Base-by-base conservation (phyloP, 2,113 vertebrate species). In the Hemiprocne comata region DNA sequence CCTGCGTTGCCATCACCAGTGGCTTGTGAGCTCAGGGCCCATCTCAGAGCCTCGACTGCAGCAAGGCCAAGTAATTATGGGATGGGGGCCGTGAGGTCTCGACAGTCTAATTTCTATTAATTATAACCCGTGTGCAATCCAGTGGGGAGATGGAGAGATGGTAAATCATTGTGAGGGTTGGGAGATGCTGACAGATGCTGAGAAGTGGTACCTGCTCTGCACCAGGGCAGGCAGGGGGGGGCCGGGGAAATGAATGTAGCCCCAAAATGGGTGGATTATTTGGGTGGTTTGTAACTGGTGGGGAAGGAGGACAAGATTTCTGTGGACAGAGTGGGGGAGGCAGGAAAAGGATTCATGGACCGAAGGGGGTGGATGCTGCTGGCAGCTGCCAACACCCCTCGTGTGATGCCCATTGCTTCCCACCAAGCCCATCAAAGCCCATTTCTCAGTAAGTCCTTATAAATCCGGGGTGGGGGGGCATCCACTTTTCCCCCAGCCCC, bases 61-160 rank as follows among this genome's bases (percentile, higher is more conserved):
- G 91, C 77, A 6, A 91, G 93, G 95, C 86, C 93, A 82, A 75
- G 87, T 66, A 89, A 96, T 94, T 93, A 95, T 0, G 66, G 94
- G 91, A 69, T 48, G 89, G 94, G 93, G 91, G 73, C 91, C 91
- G 77, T 80, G 20, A 96, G 96, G 95, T 87, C 93, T 84, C 34
- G 23, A 57, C 87, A 72, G 80, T 36, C 84, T 96, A 90, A 96
- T 94, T 94, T 75, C 95, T 94, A 69, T 89, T 95, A 95, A 97
- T 96, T 97, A 88, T 70, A 89, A 72, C 51, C 79, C 0, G 2
- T 6, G 2, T 0, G 16, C 2, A 4, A 94, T 62, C 85, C 65
- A 18, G 88, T 62, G 54, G 57, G 78, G 79, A 93, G 78, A 53
- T 0, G 6, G 42, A 75, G 61, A 70, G 53, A 74, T 42, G 53